Evolutionary conservation across 2,113 vertebrate genomes (phyloP), one percentile per base, ranked within the genome.

Genomic region (Dicerorhinus sumatrensis): DNA sequence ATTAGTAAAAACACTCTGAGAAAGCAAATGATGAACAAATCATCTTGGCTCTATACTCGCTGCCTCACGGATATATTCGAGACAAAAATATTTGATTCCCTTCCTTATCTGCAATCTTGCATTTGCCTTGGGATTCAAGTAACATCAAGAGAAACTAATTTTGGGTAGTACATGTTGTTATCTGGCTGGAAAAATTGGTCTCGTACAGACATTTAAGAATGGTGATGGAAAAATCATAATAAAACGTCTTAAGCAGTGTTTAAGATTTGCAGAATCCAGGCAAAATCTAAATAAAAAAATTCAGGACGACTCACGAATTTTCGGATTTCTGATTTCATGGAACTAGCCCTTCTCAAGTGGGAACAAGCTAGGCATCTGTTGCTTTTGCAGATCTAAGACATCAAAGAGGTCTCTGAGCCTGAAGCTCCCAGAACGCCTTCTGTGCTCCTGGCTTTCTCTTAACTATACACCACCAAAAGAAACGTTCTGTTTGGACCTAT

Each of bases 51-150:
- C 82, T 42, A 25, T 18, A 14, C n/a, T 4, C 31, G 70, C 42
- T 5, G 0, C 36, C 31, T 88, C 31, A 6, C 0, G 2, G 76
- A 46, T 5, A 3, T 2, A 9, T 4, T 70, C 18, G 14, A 56
- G 67, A 51, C 33, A 85, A 56, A 93, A 91, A 33, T 39, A 42
- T 1, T 12, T 25, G n/a, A 14, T 20, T 11, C 23, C 48, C 8
- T 17, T 51, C 17, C 58, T 18, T 16, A 3, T 36, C 33, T 60
- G 21, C 18, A 58, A 36, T 21, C 12, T 36, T 75, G 29, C 62
- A 39, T 48, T 56, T 76, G 46, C 42, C n/a, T 89, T 62, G 36
- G 86, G 85, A 67, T 65, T 33, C 56, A 72, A 39, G 25, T 0
- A 9, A 62, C 2, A 58, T 27, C 3, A 83, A 76, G 39, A 77